Evolutionary conservation across 2,888 invertebrate species (phyloP).

Genomic region (Hyppa rectilinea): DNA sequence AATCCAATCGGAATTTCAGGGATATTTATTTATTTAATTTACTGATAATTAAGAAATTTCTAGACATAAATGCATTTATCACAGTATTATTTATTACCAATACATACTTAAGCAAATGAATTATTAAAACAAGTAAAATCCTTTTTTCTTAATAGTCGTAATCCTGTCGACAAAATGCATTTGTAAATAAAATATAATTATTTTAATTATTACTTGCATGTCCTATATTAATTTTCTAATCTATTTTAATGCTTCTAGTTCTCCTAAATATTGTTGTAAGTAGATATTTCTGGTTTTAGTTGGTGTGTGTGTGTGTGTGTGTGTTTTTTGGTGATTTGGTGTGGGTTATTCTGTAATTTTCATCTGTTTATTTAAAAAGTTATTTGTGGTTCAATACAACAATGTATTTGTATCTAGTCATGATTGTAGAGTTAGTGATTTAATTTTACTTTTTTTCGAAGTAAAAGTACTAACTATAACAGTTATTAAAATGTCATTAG

Average conservation of each 20-base stretch:
- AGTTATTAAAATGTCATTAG: constrained; percentile 24
- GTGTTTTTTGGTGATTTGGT: constrained; percentile 32
- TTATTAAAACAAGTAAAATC: neutral
- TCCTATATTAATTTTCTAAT: constrained; percentile 37
- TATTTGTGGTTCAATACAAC: neutral
- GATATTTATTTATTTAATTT: constrained; percentile 35
- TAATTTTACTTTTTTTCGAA: neutral
- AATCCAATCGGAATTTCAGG: neutral
- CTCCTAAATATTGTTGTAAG: constrained; percentile 65
- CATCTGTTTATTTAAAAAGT: neutral
- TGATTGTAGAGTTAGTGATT: neutral
- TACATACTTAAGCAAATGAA: neutral
- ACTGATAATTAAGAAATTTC: neutral
- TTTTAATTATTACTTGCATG: constrained; percentile 45
- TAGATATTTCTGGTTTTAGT: constrained; percentile 41
- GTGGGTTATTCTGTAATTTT: neutral
- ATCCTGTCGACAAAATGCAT: constrained; percentile 18
- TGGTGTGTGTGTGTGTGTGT: constrained; percentile 23
- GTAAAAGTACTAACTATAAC: neutral
- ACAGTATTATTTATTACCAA: constrained; percentile 7
- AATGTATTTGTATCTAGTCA: neutral
- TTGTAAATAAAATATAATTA: constrained; percentile 2
- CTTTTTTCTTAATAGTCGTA: neutral
- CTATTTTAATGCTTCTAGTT: constrained; percentile 62
- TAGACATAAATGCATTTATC: constrained; percentile 29